Base-by-base conservation (phyloP, 2,797 vertebrate species). In the Bovichtus diacanthus region DNA sequence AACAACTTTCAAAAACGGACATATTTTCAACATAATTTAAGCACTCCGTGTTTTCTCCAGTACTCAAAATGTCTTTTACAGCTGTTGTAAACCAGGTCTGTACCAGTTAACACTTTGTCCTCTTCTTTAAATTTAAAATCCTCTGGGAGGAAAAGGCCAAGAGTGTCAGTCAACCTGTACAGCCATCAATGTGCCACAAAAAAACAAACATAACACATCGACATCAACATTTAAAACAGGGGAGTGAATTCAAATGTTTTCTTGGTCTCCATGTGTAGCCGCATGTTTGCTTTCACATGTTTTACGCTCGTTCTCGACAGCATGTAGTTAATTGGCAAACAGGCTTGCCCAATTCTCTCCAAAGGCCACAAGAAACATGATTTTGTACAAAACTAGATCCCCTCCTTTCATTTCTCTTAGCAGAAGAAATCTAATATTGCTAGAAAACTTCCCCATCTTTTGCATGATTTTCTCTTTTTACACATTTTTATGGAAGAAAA, bases 141-240 rank as follows among this genome's bases (percentile, higher is more conserved):
- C 61, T 86, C 76, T 51, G 66, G 31, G 61, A 84, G 81, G 80
- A 87, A 88, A 90, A 85, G 81, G 92, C 90, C 80, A 83, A 90
- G 66, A 78, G 88, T 87, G 86, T 90, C 87, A 90, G 94, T 94
- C 93, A 92, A 96, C 94, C 95, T 94, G 95, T 95, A 97, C 96
- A 96, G 96, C 95, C 95, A 87, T 93, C 92, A 95, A 95, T 93
- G 95, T 96, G 97, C 95, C 96, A 97, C 96, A 93, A 95, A 97
- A 50, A 96, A 96, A 96, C 94, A 95, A 97, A 96, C 95, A 90
- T 91, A 97, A 97, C 96, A 98, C 97, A 93, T 94, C 95, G 96
- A 98, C 96, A 96, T 95, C 93, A 95, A 97, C 96, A 96, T 96
- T 96, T 95, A 92, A 93, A 94, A 92, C 68, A 75, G 81, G 81